Evolutionary conservation across 92 coral and sea anemone genomes (phyloP), one percentile per base, ranked within the genome.

Genomic region (Desmophyllum pertusum): DNA sequence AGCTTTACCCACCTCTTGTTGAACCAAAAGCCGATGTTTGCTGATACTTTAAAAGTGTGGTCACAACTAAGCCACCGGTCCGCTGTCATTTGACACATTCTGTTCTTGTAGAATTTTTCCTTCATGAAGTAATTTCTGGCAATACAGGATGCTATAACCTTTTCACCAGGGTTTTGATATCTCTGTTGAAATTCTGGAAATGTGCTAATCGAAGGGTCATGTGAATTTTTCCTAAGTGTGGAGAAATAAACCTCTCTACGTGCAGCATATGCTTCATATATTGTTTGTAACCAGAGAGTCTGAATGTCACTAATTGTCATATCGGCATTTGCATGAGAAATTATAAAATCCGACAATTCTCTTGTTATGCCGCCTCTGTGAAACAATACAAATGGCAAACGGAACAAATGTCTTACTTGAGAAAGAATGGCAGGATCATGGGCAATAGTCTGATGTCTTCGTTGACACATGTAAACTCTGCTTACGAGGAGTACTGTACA

Each of bases 1-100:
- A 90, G 76, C 70, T 86, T 90, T 17, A 90, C 82, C 90, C 90
- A 86, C 38, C 78, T 65, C 41, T 90, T 86, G 46, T 86, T 90
- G 30, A 86, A 86, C 90, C 90, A 90, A 68, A 86, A 90, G 1
- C 90, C 93, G 5, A 85, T 90, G 39, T 86, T 86, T 33, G 85
- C 89, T 0, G 86, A 79, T 2, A 85, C 92, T 80, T 85, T 83
- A 73, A 86, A 88, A 5, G 91, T 83, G 35, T 88, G 91, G 42
- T 86, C 81, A 73, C 90, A 86, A 43, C 90, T 86, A 36, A 90
- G 70, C 90, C 86, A 89, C 67, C 67, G 67, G 42, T 83, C 55
- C 5, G 77, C 31, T 18, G 85, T 88, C 68, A 39, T 45, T 88
- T 88, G 88, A 30, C 76, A 83, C 91, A 89, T 89, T 74, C 79